Percentiles rank a stretch among this genome's conserved stretches.
Evolutionary conservation across 92 coral and sea anemone species (phyloP).

Genomic region (Meandrina meandrites): DNA sequence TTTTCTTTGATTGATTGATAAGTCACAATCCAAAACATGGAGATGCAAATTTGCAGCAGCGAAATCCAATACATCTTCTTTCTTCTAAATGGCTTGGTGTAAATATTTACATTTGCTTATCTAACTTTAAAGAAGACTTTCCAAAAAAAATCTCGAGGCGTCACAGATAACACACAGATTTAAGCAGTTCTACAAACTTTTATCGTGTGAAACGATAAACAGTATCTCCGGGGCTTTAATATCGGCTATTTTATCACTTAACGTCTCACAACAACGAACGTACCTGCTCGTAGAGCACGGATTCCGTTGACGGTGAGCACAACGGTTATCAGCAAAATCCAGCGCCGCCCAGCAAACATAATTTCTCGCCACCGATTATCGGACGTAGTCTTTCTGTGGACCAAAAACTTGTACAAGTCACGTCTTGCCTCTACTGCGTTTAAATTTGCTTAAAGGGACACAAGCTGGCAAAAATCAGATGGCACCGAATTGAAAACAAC

Average conservation of each 20-base stretch:
- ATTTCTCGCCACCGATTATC: background rate
- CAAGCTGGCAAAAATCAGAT: background rate
- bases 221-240: background rate
- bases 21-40: background rate
- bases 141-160: background rate
- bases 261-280: background rate
- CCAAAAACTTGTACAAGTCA: too few relatives aligned
- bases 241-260: background rate
- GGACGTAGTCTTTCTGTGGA: background rate
- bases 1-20: background rate
- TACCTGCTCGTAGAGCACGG: conserved; percentile 6
- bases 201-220: background rate
- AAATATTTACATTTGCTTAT: conserved; percentile 22
- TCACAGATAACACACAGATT: background rate
- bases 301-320: background rate
- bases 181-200: background rate
- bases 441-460: background rate
- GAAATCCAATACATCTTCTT: background rate
- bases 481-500: background rate
- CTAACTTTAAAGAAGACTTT: background rate
- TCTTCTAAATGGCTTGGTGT: conserved; percentile 5
- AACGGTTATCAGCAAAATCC: conserved; percentile 18
- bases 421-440: background rate
- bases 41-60: background rate
- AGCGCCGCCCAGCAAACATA: background rate